Evolutionary conservation across 2,797 vertebrate genomes (phyloP), one percentile per base, ranked within the genome.

Genomic region (Danio kyathit): DNA sequence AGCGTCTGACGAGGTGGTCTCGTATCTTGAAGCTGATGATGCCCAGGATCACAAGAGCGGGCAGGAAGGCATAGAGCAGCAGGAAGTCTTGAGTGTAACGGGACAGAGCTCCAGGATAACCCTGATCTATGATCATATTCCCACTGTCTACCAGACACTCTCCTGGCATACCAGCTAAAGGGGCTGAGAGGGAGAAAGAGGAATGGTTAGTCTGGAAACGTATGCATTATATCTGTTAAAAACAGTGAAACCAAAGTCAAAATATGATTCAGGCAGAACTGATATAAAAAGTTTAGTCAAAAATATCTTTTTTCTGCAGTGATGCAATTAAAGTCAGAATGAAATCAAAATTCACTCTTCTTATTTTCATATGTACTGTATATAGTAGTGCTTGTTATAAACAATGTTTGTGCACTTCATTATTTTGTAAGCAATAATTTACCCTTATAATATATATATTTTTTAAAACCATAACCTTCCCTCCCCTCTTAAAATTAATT

Each of bases 41-140:
- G 52, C 96, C 97, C 59, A 96, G 73, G 76, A 96, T 83, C 76
- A 95, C 89, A 6, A 98, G 93, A 19, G 88, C 92, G 48, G 97
- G 97, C 63, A 99, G 73, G 84, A 98, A 99, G 83, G 96, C 87
- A 51, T 98, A 99, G 54, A 99, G 95, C 79, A 97, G 82, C 2
- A 98, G 57, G 83, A 99, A 97, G 92, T 99, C 90, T 0, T 78
- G 64, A 0, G 93, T 94, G 92, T 96, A 96, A 51, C 94, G 90
- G 7, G 95, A 94, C 44, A 91, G 79, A 16, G 96, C 97, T 0
- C 92, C 96, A 0, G 97, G 96, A 76, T 95, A 95, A n/a, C 94
- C 93, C 51, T 93, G 72, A 0, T 95, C 92, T n/a, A 95, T 95
- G 87, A 95, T 85, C 80, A 90, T 87, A 80, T 79, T 64, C 0